Evolutionary conservation across 2,113 vertebrate genomes (phyloP).

Genomic region (Ranitomeya variabilis): DNA sequence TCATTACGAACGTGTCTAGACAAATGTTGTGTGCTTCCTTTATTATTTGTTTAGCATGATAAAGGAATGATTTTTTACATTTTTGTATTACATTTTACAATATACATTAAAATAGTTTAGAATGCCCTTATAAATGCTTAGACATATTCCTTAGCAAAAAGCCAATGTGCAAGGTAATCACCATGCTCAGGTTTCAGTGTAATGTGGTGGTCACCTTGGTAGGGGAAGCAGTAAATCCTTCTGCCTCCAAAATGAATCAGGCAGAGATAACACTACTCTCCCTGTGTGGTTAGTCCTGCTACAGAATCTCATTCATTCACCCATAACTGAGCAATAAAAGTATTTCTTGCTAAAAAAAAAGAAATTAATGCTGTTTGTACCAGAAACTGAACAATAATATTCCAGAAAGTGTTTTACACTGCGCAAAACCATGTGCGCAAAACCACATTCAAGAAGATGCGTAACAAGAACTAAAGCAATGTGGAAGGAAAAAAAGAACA

Average conservation of each 20-base stretch:
- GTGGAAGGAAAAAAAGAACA: too few relatives aligned
- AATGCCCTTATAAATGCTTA: neutral
- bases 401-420: neutral
- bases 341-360: neutral
- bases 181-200: neutral
- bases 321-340: neutral
- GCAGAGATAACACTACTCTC: neutral
- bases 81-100: neutral
- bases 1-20: too few relatives aligned
- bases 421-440: neutral
- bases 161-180: neutral
- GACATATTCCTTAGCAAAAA: neutral
- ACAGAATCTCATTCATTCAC: neutral
- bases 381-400: neutral
- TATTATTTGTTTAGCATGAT: too few relatives aligned
- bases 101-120: neutral
- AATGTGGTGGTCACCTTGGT: neutral
- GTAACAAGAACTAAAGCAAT: too few relatives aligned
- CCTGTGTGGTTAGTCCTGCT: neutral
- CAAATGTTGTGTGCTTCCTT: too few relatives aligned
- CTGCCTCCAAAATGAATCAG: neutral
- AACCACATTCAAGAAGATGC: too few relatives aligned
- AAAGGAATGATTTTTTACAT: too few relatives aligned
- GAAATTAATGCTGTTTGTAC: neutral
- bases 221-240: neutral